phyloP scores from a whole-genome alignment of 37 sponge, comb jelly and placozoan genomes.

The Spongilla lacustris region DNA sequence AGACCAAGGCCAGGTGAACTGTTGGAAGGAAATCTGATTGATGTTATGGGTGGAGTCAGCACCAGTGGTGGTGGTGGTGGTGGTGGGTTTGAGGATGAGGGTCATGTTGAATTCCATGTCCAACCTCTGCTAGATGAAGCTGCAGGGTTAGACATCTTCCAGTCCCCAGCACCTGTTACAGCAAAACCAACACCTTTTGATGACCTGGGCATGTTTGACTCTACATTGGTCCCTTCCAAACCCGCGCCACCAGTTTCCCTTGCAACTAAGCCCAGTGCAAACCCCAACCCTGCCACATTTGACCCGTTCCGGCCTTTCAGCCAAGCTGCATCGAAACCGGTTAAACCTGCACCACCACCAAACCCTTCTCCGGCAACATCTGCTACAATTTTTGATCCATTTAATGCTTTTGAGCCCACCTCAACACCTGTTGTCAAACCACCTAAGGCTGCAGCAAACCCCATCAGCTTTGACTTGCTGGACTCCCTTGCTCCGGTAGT shows the following conservation, averaged over 20 bases:
- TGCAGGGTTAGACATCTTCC: background rate
- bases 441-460: background rate
- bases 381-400: background rate
- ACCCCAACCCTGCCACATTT: background rate
- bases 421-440: slow-evolving; percentile 12
- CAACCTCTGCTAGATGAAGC: background rate
- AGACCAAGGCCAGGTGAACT: background rate
- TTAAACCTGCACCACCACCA: background rate
- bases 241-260: background rate
- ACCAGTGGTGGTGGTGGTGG: no score
- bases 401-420: background rate
- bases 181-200: background rate
- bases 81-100: background rate
- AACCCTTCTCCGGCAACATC: background rate
- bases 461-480: background rate
- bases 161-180: background rate
- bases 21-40: background rate
- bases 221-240: background rate
- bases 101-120: background rate
- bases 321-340: background rate
- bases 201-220: background rate
- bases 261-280: background rate
- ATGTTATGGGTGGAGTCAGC: background rate
- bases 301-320: background rate
- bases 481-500: background rate